phyloP scores from a whole-genome alignment of 2,113 vertebrate genomes.

The Sceloporus tristichus region DNA sequence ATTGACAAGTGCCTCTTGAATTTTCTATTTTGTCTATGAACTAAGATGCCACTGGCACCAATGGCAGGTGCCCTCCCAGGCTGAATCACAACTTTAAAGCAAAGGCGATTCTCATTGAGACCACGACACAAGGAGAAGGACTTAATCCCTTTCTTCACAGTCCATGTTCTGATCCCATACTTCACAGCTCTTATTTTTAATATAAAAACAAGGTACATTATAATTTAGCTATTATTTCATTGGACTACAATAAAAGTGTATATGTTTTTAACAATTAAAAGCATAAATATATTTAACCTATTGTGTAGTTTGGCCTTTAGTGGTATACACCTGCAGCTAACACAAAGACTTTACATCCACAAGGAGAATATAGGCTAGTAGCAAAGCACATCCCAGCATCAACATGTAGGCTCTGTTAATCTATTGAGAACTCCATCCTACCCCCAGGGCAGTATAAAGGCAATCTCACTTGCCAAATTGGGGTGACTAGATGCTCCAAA shows the following conservation, averaged over 20 bases:
- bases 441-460: conserved; percentile 6
- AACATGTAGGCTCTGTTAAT: conserved; percentile 9
- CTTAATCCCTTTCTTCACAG: too few species aligned
- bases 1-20: not conserved
- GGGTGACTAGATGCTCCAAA: conserved; percentile 4
- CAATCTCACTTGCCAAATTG: conserved; percentile 21
- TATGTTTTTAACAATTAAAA: too few species aligned
- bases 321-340: not conserved
- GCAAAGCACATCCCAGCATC: not conserved
- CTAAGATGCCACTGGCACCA: not conserved
- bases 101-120: not conserved
- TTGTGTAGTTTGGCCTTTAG: not conserved
- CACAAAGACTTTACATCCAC: not conserved
- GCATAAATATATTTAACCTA: not conserved
- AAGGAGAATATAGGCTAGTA: not conserved
- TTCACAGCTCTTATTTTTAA: not conserved
- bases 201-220: not conserved
- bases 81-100: not conserved
- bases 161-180: not conserved
- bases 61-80: not conserved
- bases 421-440: conserved; percentile 6
- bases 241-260: too few species aligned
- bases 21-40: not conserved
- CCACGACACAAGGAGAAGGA: not conserved
- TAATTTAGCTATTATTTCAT: too few species aligned